A percentile compares a stretch with the other conserved stretches of the same genome.
These are phyloP conservation scores for Marcusenius ussheri DNA, from an alignment of 2,113 vertebrate genomes.

Conservation along the genomic window DNA sequence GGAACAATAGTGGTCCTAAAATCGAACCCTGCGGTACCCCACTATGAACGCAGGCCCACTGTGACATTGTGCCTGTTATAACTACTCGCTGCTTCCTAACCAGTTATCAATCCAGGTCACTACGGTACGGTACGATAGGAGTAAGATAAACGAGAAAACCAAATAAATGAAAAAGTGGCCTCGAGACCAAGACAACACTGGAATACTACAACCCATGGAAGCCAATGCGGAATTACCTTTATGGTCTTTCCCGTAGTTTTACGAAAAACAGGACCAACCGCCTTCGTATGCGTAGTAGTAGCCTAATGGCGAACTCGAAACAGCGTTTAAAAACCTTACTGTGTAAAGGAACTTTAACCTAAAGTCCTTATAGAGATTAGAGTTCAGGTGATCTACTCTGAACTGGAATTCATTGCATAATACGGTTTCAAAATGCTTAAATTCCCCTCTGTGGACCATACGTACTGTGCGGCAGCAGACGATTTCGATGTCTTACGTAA, in stretches of 20 bases:
- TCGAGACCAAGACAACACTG: not conserved
- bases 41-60: too few species aligned
- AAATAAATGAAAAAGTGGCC: not conserved
- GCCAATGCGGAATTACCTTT: not conserved
- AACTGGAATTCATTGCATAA: not conserved
- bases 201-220: not conserved
- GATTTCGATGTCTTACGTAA: not conserved
- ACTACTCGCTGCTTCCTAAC: too few species aligned
- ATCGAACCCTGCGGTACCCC: too few species aligned
- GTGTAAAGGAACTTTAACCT: not conserved
- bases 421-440: not conserved
- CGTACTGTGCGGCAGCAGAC: not conserved
- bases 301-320: not conserved
- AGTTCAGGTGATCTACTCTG: not conserved
- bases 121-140: too few species aligned
- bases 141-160: too few species aligned
- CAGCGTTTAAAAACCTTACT: not conserved
- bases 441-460: not conserved
- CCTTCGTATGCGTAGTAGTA: not conserved
- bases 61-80: too few species aligned
- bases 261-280: not conserved
- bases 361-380: not conserved
- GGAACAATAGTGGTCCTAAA: too few species aligned
- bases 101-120: too few species aligned
- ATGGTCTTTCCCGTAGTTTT: not conserved